These are phyloP conservation scores for Ectobius pallidus DNA, from an alignment of 2,888 invertebrate genomes.

Conservation along the genomic window DNA sequence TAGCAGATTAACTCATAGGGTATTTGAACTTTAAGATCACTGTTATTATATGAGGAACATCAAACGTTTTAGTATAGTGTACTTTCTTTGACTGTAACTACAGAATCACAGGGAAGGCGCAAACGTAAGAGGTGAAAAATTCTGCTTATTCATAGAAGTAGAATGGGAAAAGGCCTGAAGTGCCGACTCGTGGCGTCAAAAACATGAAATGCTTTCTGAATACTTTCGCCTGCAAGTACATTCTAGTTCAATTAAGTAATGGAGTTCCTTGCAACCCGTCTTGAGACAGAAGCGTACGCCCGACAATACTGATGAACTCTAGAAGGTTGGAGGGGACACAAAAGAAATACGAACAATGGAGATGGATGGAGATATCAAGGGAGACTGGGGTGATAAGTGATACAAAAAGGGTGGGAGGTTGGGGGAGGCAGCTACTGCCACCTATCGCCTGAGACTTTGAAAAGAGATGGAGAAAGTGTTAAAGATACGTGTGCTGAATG, in stretches of 20 bases:
- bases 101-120: too few species aligned
- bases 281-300: background rate
- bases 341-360: background rate
- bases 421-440: background rate
- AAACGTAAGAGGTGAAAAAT: too few species aligned
- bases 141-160: too few species aligned
- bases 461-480: background rate
- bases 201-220: background rate
- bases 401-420: slow-evolving; percentile 5
- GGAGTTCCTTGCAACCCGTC: background rate
- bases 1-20: too few species aligned
- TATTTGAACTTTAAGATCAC: too few species aligned
- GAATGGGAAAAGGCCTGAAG: too few species aligned
- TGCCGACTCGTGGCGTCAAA: too few species aligned
- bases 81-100: too few species aligned
- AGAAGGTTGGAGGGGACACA: background rate
- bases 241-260: background rate
- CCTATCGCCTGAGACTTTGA: background rate
- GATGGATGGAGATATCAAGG: background rate
- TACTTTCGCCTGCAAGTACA: background rate
- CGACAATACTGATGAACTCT: slow-evolving; percentile 9
- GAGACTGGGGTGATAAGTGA: background rate
- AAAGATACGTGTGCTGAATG: background rate
- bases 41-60: too few species aligned
- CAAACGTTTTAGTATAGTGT: too few species aligned